Percentiles rank a stretch among this genome's conserved stretches.
These are phyloP conservation scores for Lytechinus variegatus DNA, from an alignment of 35 echinoderm and acorn worm species.

Conservation along the genomic window DNA sequence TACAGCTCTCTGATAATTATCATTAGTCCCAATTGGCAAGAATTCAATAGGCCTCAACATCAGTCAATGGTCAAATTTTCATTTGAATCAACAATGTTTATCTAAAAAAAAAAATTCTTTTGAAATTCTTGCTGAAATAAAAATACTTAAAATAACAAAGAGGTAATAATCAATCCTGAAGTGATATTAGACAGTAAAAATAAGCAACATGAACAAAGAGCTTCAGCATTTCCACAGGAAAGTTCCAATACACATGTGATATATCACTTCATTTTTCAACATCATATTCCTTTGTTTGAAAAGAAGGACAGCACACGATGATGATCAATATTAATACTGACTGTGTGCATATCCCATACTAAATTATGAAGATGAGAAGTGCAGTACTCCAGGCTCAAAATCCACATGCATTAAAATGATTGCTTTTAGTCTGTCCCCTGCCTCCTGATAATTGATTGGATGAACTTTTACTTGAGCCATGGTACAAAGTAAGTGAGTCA, in stretches of 20 bases:
- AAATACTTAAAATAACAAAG: too few species aligned
- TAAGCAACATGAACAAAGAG: too few species aligned
- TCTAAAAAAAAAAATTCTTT: too few species aligned
- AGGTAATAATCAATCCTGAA: background rate
- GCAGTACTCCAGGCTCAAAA: background rate
- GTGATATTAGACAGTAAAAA: too few species aligned
- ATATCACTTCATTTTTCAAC: background rate
- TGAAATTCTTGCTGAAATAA: background rate
- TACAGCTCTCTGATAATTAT: too few species aligned
- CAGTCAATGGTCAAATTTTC: background rate
- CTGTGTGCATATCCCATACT: background rate
- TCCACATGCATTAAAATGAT: background rate
- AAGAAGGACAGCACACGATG: background rate
- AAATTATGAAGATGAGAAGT: background rate
- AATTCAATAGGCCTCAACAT: background rate
- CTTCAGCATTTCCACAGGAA: too few species aligned
- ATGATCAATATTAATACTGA: background rate
- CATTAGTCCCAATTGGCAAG: too few species aligned
- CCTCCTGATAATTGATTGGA: background rate
- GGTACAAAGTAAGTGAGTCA: background rate
- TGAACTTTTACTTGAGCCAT: background rate
- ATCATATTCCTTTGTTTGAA: background rate
- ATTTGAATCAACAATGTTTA: too few species aligned
- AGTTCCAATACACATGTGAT: background rate
- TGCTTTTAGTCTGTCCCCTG: background rate